These are phyloP conservation scores for Bubo scandiacus DNA, from an alignment of 2,113 vertebrate genomes.

Conservation along the genomic window DNA sequence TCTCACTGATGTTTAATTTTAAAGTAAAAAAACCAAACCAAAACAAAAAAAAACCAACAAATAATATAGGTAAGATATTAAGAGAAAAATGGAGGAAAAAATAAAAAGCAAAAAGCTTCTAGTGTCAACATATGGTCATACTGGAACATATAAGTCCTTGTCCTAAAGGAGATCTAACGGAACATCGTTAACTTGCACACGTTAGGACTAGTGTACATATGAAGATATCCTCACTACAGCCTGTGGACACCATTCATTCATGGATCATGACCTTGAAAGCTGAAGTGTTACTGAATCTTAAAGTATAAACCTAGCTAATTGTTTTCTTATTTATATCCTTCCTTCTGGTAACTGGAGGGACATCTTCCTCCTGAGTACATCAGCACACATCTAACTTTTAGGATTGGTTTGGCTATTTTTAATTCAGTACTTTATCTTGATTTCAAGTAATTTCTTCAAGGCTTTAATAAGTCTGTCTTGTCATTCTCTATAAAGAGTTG, in stretches of 20 bases:
- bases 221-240: not conserved
- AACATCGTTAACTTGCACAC: not conserved
- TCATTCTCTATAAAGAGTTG: not conserved
- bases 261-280: not conserved
- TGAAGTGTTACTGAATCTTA: not conserved
- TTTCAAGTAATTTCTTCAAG: not conserved
- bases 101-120: not conserved
- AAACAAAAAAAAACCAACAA: not conserved
- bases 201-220: not conserved
- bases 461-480: not conserved
- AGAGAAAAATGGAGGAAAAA: accelerated
- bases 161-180: not conserved
- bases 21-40: not conserved
- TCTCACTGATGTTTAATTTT: not conserved
- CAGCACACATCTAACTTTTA: not conserved
- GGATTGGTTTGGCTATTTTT: not conserved
- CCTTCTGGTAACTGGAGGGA: not conserved
- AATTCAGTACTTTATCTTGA: not conserved
- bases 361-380: not conserved
- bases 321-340: not conserved
- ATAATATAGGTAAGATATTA: not conserved
- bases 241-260: not conserved
- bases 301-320: not conserved
- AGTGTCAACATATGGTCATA: not conserved
- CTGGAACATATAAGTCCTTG: not conserved